Base-by-base conservation (phyloP, 35 echinoderm and acorn worm species). In the Apostichopus japonicus region DNA sequence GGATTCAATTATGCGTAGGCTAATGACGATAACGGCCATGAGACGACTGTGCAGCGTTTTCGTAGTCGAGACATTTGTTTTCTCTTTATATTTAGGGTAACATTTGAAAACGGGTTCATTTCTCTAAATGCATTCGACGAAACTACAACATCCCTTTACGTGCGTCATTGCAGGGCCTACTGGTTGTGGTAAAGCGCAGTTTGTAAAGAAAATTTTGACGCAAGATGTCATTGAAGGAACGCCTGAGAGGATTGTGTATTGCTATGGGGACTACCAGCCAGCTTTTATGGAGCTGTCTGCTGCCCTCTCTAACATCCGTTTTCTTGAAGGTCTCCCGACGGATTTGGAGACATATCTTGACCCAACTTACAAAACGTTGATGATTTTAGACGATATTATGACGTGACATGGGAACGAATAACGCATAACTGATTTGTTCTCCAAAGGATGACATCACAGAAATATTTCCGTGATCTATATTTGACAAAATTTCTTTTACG, bases 391-490 rank as follows among this genome's bases (percentile, higher is more conserved):
- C n/a, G 94, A 95, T 57, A 83, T 92, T 16, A 92, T 95, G 90
- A 87, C 90, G 13, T 59, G 1, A 59, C 57, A 59, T 59, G 57
- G 57, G 57, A 59, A 59, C 57, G 86, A 89, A 53, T 23, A 89
- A 6, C 83, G 84, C 21, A 84, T 88, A 6, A 93, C 86, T 52
- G 86, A 77, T 72, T 88, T 84, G 6, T 95, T 51, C 89, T 95
- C 84, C 73, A 94, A 33, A 96, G 95, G 95, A 21, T 84, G 79
- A 80, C 92, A 94, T 88, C 92, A 93, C 72, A 87, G 87, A 72
- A 96, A 93, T 72, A 23, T 93, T 54, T 79, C 92, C 13, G 95
- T 96, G 6, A 92, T 96, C 52, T 92, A 84, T 54, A 95, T 95
- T 56, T 77, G 80, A 67, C 94, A 93, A 93, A 93, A 93, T 83